A percentile compares a stretch with the other conserved stretches of the same genome.
These are phyloP conservation scores for Apodemia hepburni DNA, from an alignment of 2,888 invertebrate genomes.

Conservation along the genomic window DNA sequence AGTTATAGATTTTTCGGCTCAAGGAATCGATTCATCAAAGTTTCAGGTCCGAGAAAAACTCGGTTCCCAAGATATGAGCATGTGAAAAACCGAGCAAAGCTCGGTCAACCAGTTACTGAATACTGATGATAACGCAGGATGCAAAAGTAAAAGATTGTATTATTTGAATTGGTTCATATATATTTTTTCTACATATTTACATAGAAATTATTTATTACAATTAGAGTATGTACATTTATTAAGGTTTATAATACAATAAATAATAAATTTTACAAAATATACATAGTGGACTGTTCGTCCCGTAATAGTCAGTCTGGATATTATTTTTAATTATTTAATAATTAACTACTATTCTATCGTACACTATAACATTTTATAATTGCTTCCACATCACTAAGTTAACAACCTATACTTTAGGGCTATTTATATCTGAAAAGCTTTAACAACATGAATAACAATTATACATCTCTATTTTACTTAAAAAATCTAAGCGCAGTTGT, in stretches of 20 bases:
- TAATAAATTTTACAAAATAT: slow-evolving; percentile 40
- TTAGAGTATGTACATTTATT: slow-evolving; percentile 21
- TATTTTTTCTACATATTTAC: slow-evolving; percentile 38
- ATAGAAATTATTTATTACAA: slow-evolving; percentile 26
- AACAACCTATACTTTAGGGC: not conserved
- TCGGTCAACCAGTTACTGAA: no score
- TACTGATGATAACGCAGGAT: not conserved
- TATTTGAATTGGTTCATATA: slow-evolving; percentile 44
- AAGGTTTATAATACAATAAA: slow-evolving; percentile 29
- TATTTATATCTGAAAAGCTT: slow-evolving; percentile 51
- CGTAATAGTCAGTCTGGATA: slow-evolving; percentile 56
- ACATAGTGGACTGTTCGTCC: slow-evolving; percentile 24
- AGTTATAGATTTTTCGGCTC: no score
- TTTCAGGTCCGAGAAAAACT: no score
- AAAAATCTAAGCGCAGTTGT: slow-evolving; percentile 37
- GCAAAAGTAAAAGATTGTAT: not conserved
- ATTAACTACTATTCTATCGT: slow-evolving; percentile 24
- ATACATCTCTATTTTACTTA: slow-evolving; percentile 36
- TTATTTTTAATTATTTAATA: slow-evolving; percentile 31
- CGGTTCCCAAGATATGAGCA: no score
- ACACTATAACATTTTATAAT: slow-evolving; percentile 22
- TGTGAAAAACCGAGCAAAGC: no score
- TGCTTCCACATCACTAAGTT: not conserved
- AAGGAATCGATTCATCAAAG: no score
- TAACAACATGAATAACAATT: slow-evolving; percentile 62